These are phyloP conservation scores for Caenorhabditis drosophilae DNA, from an alignment of 2,888 invertebrate species.

Conservation along the genomic window DNA sequence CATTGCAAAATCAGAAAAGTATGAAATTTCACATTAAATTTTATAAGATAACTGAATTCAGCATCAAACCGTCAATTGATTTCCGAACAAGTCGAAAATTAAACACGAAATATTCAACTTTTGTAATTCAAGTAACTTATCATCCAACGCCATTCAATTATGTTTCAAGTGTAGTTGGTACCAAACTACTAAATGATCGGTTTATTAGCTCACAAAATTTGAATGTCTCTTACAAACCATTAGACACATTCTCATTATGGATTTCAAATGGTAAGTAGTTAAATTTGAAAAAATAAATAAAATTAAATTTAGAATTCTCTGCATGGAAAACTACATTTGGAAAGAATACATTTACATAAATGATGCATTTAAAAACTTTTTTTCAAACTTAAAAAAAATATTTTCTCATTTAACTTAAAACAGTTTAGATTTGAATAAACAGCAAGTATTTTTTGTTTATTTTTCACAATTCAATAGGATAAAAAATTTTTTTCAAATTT, in stretches of 20 bases:
- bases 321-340: conserved; percentile 20
- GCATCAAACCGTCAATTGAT: conserved; percentile 27
- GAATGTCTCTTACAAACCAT: not conserved
- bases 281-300: not conserved
- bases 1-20: conserved; percentile 16
- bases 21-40: not conserved
- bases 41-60: conserved; percentile 8
- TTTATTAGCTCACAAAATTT: conserved; percentile 10
- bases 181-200: conserved; percentile 13
- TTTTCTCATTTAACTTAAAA: too few species aligned
- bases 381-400: too few species aligned
- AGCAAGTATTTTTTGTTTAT: too few species aligned
- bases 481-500: too few species aligned
- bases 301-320: conserved; percentile 17
- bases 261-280: conserved; percentile 19
- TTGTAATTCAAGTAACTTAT: conserved; percentile 15
- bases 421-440: too few species aligned
- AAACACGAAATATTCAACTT: conserved; percentile 36
- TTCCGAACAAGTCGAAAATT: conserved; percentile 18
- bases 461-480: too few species aligned
- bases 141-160: conserved; percentile 12
- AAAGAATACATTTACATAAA: conserved; percentile 3
- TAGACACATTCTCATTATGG: conserved; percentile 11
- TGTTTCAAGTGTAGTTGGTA: conserved; percentile 23
- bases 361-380: too few species aligned